Conservation (phyloP, 1,140 invertebrate species). For the Pseudomyrmex pallidus region DNA sequence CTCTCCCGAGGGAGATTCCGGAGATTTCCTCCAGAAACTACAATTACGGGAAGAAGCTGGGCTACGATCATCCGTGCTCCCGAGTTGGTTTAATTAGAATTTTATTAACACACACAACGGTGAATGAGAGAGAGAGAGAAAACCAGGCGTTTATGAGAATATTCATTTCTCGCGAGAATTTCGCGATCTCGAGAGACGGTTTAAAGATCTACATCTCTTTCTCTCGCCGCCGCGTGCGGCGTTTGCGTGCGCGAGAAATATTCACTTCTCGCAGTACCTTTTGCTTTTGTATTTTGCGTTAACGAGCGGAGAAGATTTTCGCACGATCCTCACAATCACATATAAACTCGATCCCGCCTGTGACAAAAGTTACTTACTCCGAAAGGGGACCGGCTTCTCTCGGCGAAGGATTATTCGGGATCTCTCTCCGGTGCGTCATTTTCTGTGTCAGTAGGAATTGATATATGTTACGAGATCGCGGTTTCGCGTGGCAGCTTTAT, state of each 20-base stretch:
- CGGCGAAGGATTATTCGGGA: neutral
- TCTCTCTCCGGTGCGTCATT: neutral
- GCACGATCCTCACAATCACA: neutral
- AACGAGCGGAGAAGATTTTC: conserved; percentile 2
- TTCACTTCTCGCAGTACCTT: neutral
- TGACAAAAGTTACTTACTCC: conserved; percentile 5
- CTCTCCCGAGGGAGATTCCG: conserved; percentile 7
- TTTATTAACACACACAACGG: conserved; percentile 54
- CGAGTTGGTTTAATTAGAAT: conserved; percentile 40
- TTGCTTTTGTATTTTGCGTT: neutral
- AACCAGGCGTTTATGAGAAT: conserved; percentile 16
- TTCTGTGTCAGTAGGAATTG: conserved; percentile 16
- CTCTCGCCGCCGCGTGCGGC: neutral
- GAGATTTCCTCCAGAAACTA: neutral
- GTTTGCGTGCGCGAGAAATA: neutral
- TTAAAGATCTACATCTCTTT: neutral
- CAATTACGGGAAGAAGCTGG: conserved; percentile 35
- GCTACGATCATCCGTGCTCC: conserved; percentile 22
- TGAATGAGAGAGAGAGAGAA: neutral
- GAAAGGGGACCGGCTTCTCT: neutral
- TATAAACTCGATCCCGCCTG: neutral
- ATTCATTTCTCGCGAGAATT: conserved; percentile 23
- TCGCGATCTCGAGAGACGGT: neutral
- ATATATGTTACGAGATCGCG: conserved; percentile 28
- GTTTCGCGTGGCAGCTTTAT: conserved; percentile 21